Evolutionary conservation across 1,140 invertebrate genomes (phyloP).

Genomic region (Pemphigus obesinymphae): DNA sequence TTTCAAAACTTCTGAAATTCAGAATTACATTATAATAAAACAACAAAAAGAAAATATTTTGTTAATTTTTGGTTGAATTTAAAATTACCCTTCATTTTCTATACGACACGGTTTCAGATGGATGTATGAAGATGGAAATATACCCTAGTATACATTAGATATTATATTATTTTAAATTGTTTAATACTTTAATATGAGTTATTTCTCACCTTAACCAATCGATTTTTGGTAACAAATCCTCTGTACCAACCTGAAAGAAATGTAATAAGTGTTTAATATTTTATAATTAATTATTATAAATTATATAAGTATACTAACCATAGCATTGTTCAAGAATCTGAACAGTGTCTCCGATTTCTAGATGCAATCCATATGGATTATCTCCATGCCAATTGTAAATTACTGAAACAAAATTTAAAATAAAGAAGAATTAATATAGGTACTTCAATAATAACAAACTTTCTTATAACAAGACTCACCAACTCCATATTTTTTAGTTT

Average conservation of each 20-base stretch:
- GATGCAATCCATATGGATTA: constrained; percentile 68
- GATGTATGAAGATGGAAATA: constrained; percentile 34
- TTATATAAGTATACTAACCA: constrained; percentile 54
- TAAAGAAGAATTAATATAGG: too few relatives aligned
- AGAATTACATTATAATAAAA: constrained; percentile 43
- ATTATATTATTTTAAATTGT: not conserved
- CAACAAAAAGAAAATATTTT: not conserved
- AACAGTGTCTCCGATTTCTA: constrained; percentile 86
- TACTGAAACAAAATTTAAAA: constrained; percentile 55
- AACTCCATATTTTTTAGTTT: constrained; percentile 62
- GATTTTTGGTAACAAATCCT: constrained; percentile 75
- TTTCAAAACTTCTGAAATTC: constrained; percentile 58
- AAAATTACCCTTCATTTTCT: constrained; percentile 34
- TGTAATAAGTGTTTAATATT: constrained; percentile 35
- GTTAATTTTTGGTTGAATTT: too few relatives aligned
- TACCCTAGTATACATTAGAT: not conserved
- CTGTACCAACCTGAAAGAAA: constrained; percentile 72
- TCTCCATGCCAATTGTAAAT: constrained; percentile 87
- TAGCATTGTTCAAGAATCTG: constrained; percentile 84
- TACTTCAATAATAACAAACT: not conserved
- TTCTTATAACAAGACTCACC: constrained; percentile 53
- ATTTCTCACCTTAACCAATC: constrained; percentile 60
- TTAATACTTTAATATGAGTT: not conserved
- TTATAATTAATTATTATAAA: not conserved
- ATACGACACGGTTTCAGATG: constrained; percentile 32